Conservation (phyloP, 2,797 vertebrate species). For the Heteromormyrus szaboi region DNA sequence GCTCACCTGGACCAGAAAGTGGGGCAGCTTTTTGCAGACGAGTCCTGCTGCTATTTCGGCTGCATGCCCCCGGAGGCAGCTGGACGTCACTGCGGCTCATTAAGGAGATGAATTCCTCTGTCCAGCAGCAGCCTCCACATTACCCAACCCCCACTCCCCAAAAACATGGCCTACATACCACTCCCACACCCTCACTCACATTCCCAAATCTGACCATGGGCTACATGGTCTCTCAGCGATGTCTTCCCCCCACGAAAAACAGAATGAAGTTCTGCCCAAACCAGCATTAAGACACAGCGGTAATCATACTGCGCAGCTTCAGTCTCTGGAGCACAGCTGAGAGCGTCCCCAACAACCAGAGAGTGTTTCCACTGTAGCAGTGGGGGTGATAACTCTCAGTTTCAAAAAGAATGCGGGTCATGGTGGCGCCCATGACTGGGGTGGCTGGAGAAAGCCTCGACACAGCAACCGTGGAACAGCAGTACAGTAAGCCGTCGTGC, state of each 20-base stretch:
- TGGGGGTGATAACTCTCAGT: not conserved
- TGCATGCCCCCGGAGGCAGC: conserved; percentile 46
- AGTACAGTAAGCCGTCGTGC: no score
- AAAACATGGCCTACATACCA: not conserved
- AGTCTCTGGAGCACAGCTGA: not conserved
- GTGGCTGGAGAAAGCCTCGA: not conserved
- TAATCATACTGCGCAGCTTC: not conserved
- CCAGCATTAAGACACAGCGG: not conserved
- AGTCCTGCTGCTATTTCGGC: conserved; percentile 55
- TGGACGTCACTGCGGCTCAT: conserved; percentile 54
- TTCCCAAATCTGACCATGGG: not conserved
- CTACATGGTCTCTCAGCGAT: not conserved
- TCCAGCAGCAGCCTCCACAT: conserved; percentile 29
- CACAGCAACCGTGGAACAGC: conserved; percentile 13
- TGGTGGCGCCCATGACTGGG: not conserved
- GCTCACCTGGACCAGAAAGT: conserved; percentile 39
- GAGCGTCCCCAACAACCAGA: not conserved
- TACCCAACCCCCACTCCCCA: not conserved
- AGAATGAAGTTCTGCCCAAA: not conserved
- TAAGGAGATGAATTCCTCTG: conserved; percentile 50
- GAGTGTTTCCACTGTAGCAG: not conserved
- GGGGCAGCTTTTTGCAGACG: conserved; percentile 48
- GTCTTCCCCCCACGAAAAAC: not conserved
- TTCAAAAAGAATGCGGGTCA: not conserved
- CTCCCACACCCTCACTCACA: not conserved